A percentile compares a stretch with the other conserved stretches of the same genome.
Evolutionary conservation across 2,797 vertebrate genomes (phyloP).

Genomic region (Danio albolineatus): DNA sequence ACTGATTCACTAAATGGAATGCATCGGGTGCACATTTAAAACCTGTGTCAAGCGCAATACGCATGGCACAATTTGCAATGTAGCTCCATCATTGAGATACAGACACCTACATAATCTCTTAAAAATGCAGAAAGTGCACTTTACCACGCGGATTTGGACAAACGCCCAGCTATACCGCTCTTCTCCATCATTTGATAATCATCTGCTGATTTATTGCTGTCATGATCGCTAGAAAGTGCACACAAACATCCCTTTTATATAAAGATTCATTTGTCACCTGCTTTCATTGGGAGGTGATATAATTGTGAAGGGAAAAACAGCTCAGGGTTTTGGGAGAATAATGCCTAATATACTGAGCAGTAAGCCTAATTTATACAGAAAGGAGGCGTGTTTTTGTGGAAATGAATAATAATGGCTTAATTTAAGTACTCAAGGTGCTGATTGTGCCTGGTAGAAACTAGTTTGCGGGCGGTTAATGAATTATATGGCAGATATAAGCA

Average conservation of each 20-base stretch:
- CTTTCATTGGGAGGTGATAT: background rate
- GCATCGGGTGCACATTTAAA: background rate
- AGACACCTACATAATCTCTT: conserved; percentile 1
- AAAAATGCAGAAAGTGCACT: background rate
- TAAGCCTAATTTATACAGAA: background rate
- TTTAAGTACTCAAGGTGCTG: background rate
- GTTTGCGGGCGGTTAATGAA: background rate
- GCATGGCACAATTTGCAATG: background rate
- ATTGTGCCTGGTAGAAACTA: background rate
- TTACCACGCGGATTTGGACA: background rate
- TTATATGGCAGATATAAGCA: background rate
- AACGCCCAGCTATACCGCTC: background rate
- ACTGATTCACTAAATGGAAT: background rate
- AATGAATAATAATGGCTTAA: background rate
- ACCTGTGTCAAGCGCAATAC: background rate
- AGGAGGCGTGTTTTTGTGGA: background rate
- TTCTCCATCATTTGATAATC: conserved; percentile 7
- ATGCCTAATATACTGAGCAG: background rate
- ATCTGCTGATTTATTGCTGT: conserved; percentile 4
- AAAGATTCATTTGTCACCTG: conserved; percentile 5
- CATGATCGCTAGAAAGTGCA: background rate
- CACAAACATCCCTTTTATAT: background rate
- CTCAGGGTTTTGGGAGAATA: background rate
- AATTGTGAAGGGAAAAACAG: no score
- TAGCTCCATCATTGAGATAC: background rate